Base-by-base conservation (phyloP, 2,113 vertebrate species). In the Globicephala melas region DNA sequence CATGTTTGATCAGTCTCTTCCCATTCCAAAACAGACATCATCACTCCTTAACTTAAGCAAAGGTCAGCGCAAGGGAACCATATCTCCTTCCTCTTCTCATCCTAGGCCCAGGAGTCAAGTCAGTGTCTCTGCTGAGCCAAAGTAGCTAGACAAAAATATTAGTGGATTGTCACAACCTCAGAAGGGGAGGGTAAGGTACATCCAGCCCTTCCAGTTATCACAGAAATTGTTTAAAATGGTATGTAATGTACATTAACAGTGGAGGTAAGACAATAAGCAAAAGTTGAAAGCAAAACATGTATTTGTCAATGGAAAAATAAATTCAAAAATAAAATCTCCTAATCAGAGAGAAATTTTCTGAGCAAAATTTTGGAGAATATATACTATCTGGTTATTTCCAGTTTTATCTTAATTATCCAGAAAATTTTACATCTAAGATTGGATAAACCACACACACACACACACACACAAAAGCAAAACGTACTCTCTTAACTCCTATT, bases 391-490 rank as follows among this genome's bases (percentile, higher is more conserved):
- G 50, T 50, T 67, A 76, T 92, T 91, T 88, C 73, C 14, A 81
- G 70, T 81, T 95, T 91, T 95, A 62, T 60, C 17, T 90, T 87
- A 82, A 73, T 84, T 96, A 90, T 62, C 14, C 38, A 88, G 25
- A 84, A 95, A 88, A 84, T 41, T 77, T 95, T 82, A 53, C 4
- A 62, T 73, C 26, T n/a, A 36, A 82, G 6, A 55, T 79, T 79
- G 13, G 31, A 79, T 74, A 70, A 74, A 84, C 36, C 1, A 63
- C 6, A 31, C 5, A 38, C 25, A 21, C 65, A 95, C 5, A 62
- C 12, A 70, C 31, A 60, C 23, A 60, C 53, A 68, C 3, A 1
- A 1, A 28, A 41, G 25, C 11, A 84, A 84, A 95, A 91, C n/a
- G 20, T 93, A 58, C 7, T 84, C 7, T 84, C 50, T 23, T 26